Conservation (phyloP, 2,797 vertebrate species). For the Zalophus californianus region DNA sequence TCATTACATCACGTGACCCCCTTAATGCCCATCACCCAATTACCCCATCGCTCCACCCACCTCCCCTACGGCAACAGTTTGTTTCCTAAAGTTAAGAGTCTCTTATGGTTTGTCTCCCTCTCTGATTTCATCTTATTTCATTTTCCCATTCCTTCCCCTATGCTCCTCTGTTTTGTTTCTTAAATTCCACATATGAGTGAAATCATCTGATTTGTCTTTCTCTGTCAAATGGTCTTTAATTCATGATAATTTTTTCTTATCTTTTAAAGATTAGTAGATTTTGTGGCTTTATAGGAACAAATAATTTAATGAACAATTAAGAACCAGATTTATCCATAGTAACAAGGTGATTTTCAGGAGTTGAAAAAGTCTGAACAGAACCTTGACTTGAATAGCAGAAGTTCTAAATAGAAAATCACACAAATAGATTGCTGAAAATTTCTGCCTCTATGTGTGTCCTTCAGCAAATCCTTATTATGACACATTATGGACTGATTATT, state of each 20-base stretch:
- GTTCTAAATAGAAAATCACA: conserved; percentile 69
- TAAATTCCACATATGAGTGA: not conserved
- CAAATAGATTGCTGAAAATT: conserved; percentile 64
- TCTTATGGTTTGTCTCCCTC: not conserved
- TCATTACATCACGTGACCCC: not conserved
- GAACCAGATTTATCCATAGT: conserved; percentile 62
- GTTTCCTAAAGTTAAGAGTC: not conserved
- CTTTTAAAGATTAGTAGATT: not conserved
- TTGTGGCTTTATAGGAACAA: not conserved
- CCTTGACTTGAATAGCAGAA: conserved; percentile 65
- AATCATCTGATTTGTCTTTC: not conserved
- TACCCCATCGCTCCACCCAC: not conserved
- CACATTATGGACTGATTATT: conserved; percentile 67
- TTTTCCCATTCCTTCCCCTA: not conserved
- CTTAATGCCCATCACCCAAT: not conserved
- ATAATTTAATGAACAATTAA: conserved; percentile 40
- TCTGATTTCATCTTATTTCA: not conserved
- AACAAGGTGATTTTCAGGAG: conserved; percentile 68
- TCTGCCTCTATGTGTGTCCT: conserved; percentile 51
- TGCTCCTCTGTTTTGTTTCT: not conserved
- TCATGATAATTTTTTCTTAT: not conserved
- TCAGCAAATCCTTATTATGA: conserved; percentile 11
- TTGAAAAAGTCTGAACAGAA: conserved; percentile 64
- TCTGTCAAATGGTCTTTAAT: not conserved
- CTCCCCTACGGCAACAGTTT: not conserved